Evolutionary conservation across 2,888 invertebrate genomes (phyloP).

Genomic region (Trilocha varians): DNA sequence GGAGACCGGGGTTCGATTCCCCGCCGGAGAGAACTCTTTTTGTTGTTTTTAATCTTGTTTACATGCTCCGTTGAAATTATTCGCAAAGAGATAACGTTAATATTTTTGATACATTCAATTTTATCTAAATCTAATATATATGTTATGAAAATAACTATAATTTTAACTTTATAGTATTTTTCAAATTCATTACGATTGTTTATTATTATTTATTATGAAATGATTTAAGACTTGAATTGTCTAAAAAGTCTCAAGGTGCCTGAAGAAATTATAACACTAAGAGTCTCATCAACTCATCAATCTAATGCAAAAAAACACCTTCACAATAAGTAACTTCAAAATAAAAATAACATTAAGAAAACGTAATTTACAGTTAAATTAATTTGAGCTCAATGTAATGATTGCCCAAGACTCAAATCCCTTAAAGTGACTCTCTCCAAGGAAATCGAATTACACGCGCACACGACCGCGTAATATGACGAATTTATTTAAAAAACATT

Average conservation of each 20-base stretch:
- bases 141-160: no score
- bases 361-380: background rate
- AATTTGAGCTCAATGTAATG: conserved; percentile 2
- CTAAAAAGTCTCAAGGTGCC: no score
- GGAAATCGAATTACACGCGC: conserved; percentile 17
- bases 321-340: background rate
- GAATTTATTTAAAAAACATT: conserved; percentile 16
- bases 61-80: background rate
- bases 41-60: conserved; percentile 3
- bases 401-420: conserved; percentile 2
- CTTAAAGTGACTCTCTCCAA: conserved; percentile 1
- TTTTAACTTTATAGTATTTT: no score
- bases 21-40: conserved; percentile 42
- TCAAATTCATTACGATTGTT: no score
- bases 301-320: no score
- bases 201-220: no score
- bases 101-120: no score
- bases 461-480: conserved; percentile 3
- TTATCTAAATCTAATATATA: no score
- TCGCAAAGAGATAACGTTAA: no score
- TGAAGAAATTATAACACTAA: no score
- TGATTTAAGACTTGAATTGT: no score
- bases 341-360: background rate
- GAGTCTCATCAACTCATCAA: no score
- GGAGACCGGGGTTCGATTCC: conserved; percentile 75